Conservation (phyloP, 2,113 vertebrate species). For the Azemiops feae region DNA sequence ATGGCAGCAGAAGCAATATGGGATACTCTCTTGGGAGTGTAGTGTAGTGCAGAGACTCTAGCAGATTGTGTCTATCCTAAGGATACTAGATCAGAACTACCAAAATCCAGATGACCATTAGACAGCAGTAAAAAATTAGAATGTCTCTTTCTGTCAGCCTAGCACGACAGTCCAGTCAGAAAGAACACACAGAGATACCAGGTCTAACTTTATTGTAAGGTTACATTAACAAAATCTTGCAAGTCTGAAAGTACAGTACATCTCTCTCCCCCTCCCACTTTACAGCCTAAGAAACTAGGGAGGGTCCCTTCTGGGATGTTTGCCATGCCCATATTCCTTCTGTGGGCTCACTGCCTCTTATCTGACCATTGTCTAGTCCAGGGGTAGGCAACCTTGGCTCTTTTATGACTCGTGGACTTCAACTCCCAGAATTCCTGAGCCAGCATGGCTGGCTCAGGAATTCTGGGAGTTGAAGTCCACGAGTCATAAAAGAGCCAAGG, state of each 20-base stretch:
- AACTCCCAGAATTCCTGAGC: too few relatives aligned
- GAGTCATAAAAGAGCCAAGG: too few relatives aligned
- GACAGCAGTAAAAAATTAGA: not conserved
- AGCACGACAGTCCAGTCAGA: not conserved
- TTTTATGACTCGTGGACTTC: too few relatives aligned
- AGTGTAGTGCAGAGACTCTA: not conserved
- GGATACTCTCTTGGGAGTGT: not conserved
- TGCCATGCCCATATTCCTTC: not conserved
- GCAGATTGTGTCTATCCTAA: not conserved
- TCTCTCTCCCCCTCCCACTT: not conserved
- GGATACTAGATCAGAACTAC: not conserved
- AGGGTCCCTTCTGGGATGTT: not conserved
- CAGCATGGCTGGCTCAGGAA: too few relatives aligned
- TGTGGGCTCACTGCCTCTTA: not conserved
- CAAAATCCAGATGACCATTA: not conserved
- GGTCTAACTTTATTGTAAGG: not conserved
- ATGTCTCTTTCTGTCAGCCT: not conserved
- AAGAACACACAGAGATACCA: not conserved
- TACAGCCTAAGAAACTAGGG: not conserved
- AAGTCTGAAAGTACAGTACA: not conserved
- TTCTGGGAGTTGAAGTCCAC: too few relatives aligned
- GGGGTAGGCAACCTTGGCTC: too few relatives aligned
- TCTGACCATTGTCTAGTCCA: not conserved
- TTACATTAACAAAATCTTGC: not conserved
- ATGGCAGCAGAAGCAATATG: too few relatives aligned